phyloP scores from a whole-genome alignment of 2,113 vertebrate genomes.

The Sander lucioperca region DNA sequence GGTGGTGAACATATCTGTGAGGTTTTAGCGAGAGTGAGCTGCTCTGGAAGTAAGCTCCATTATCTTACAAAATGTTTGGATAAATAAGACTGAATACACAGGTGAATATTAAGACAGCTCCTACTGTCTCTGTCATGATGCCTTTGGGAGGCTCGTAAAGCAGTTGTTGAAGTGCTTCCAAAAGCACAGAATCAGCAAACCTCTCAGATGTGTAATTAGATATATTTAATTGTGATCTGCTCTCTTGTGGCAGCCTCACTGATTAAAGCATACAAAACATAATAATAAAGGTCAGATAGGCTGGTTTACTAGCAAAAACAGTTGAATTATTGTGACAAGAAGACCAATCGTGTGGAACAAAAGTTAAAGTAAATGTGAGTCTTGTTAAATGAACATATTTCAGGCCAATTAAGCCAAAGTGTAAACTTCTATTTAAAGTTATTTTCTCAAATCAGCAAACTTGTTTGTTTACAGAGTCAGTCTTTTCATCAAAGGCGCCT shows the following conservation, averaged over 20 bases:
- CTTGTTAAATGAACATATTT: slow-evolving; percentile 37
- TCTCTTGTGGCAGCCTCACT: neutral
- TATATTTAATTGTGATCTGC: slow-evolving; percentile 19
- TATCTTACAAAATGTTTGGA: neutral
- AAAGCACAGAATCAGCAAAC: slow-evolving; percentile 12
- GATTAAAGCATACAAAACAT: slow-evolving; percentile 24
- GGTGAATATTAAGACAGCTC: neutral
- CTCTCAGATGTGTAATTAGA: slow-evolving; percentile 29
- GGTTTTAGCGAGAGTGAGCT: neutral
- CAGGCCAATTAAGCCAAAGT: slow-evolving; percentile 18
- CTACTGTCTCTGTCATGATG: neutral
- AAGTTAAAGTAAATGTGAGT: neutral
- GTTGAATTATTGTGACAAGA: neutral
- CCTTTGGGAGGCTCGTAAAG: neutral
- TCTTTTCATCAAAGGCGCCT: slow-evolving; percentile 41
- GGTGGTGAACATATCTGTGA: neutral
- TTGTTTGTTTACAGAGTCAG: slow-evolving; percentile 38
- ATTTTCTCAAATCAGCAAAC: slow-evolving; percentile 15
- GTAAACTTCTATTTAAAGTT: slow-evolving; percentile 26
- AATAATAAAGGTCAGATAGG: neutral
- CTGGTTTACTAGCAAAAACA: neutral
- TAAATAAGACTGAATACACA: neutral
- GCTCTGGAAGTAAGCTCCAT: neutral
- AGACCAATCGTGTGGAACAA: slow-evolving; percentile 6
- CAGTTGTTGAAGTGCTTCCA: neutral